These are phyloP conservation scores for Drosophila teissieri DNA, from an alignment of 1,140 invertebrate genomes.

Conservation along the genomic window DNA sequence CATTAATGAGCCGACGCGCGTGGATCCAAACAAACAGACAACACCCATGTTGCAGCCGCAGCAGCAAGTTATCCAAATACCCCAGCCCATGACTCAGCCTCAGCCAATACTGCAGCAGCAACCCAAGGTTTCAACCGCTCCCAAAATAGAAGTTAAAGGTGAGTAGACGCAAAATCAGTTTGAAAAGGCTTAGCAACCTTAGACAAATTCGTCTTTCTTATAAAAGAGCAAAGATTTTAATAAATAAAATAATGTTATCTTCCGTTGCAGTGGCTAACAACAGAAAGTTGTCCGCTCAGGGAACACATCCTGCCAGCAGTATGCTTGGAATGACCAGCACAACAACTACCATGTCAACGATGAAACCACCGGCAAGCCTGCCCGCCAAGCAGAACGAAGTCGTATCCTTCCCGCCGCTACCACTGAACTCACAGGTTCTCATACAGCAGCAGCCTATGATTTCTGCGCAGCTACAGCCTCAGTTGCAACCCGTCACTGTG, in stretches of 20 bases:
- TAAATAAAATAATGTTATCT: neutral
- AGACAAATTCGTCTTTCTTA: neutral
- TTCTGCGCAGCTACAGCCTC: conserved; percentile 20
- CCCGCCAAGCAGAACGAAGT: conserved; percentile 49
- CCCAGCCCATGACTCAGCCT: conserved; percentile 17
- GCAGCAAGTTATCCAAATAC: conserved; percentile 34
- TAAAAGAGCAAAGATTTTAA: neutral
- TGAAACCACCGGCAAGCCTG: conserved; percentile 60
- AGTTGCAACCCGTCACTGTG: conserved; percentile 28
- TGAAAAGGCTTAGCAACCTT: neutral
- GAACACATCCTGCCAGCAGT: conserved; percentile 22
- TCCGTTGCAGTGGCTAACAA: conserved; percentile 47
- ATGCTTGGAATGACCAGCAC: conserved; percentile 35
- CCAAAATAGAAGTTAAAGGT: conserved; percentile 65
- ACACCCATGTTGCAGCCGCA: conserved; percentile 34
- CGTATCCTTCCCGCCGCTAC: conserved; percentile 50
- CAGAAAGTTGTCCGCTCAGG: conserved; percentile 32
- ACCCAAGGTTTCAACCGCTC: conserved; percentile 35
- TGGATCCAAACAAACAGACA: conserved; percentile 52
- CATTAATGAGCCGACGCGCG: conserved; percentile 80
- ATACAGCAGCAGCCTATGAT: conserved; percentile 54
- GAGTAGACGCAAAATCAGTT: neutral
- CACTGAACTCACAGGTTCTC: conserved; percentile 50
- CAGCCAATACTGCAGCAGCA: conserved; percentile 23
- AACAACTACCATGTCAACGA: conserved; percentile 38